Evolutionary conservation across 2,113 vertebrate species (phyloP).

Genomic region (Microcebus murinus): DNA sequence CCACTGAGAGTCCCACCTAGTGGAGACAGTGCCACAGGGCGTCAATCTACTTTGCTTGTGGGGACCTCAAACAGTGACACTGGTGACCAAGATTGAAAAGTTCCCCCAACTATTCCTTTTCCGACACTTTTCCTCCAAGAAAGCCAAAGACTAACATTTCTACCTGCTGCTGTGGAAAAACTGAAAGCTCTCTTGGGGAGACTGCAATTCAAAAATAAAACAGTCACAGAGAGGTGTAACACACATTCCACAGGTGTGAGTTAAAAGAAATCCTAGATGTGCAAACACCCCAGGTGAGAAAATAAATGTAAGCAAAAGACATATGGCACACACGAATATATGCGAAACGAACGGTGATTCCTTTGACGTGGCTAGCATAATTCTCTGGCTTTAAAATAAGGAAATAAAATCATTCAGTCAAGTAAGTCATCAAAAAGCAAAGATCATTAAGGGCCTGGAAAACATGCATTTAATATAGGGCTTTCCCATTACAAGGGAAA

Average conservation of each 20-base stretch:
- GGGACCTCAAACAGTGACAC: not conserved
- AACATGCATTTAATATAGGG: not conserved
- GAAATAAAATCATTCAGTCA: slow-evolving; percentile 50
- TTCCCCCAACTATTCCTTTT: not conserved
- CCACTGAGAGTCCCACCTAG: not conserved
- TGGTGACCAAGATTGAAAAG: not conserved
- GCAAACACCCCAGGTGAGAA: not conserved
- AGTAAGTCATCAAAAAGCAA: slow-evolving; percentile 45
- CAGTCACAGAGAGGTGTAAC: not conserved
- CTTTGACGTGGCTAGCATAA: not conserved
- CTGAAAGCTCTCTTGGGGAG: not conserved
- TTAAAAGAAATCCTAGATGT: not conserved
- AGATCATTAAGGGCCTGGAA: not conserved
- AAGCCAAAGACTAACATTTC: not conserved
- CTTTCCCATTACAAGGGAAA: not conserved
- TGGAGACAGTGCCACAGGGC: not conserved
- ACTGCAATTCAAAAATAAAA: not conserved
- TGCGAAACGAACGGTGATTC: not conserved
- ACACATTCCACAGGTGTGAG: not conserved
- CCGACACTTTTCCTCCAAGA: not conserved
- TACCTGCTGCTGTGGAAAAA: not conserved
- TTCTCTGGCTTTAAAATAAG: not conserved
- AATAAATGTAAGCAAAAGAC: not conserved
- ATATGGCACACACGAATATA: not conserved
- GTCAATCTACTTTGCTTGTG: not conserved